phyloP scores from a whole-genome alignment of 2,113 vertebrate genomes.

The Odontophorus gujanensis region DNA sequence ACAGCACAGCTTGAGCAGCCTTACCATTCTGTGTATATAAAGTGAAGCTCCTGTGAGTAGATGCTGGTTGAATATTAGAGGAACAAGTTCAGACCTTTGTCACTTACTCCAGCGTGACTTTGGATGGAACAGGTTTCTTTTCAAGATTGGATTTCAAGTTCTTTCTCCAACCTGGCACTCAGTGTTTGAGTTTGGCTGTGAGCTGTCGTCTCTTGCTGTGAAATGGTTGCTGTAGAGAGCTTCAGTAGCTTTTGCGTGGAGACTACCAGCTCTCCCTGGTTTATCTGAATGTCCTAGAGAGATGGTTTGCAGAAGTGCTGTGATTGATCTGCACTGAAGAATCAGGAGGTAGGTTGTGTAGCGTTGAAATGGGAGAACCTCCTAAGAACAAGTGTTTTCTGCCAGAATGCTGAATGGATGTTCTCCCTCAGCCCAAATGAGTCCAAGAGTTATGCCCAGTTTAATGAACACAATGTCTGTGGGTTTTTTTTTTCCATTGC shows the following conservation, averaged over 20 bases:
- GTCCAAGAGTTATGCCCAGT: background rate
- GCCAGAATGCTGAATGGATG: background rate
- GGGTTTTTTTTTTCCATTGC: background rate
- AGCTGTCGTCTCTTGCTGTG: background rate
- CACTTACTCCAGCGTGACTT: background rate
- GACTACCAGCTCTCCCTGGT: background rate
- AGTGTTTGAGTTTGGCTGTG: background rate
- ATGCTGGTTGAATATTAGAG: background rate
- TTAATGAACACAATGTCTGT: background rate
- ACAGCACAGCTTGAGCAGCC: background rate
- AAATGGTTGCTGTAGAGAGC: background rate
- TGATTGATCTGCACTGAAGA: background rate
- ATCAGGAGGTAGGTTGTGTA: background rate
- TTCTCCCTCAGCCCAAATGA: background rate
- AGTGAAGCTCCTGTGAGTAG: background rate
- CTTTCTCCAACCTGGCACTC: background rate
- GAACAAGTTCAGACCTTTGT: background rate
- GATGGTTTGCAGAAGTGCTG: background rate
- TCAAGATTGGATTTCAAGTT: background rate
- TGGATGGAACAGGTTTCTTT: background rate
- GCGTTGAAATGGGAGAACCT: background rate
- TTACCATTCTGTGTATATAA: background rate
- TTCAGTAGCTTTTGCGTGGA: background rate
- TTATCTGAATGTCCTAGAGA: background rate
- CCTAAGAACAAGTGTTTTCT: background rate